phyloP scores from a whole-genome alignment of 2,797 vertebrate genomes.

The Luscinia luscinia region DNA sequence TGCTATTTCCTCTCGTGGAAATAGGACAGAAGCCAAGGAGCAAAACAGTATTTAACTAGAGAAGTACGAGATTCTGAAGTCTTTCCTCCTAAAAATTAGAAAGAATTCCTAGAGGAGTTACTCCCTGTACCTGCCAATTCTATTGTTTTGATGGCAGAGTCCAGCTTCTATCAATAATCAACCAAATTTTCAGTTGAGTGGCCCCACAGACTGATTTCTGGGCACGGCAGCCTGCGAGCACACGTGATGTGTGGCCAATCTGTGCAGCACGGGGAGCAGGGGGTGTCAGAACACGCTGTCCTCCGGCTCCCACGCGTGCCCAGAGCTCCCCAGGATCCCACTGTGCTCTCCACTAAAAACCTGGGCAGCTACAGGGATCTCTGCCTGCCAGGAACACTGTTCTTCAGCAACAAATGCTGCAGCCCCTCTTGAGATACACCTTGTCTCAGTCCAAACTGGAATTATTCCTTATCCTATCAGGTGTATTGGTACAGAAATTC shows the following conservation, averaged over 20 bases:
- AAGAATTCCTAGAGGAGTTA: not conserved
- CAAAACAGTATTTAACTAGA: not conserved
- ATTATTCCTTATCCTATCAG: not conserved
- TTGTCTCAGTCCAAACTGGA: not conserved
- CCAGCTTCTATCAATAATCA: not conserved
- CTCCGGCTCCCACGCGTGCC: accelerated
- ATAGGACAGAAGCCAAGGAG: slow-evolving; percentile 40
- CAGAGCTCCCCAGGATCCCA: not conserved
- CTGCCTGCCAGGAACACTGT: not conserved
- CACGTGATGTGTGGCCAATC: not conserved
- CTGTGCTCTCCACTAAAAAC: not conserved
- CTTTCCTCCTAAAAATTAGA: not conserved
- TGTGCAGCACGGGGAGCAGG: not conserved
- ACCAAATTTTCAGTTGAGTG: not conserved
- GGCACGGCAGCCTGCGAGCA: not conserved
- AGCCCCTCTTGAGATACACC: not conserved
- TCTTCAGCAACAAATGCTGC: not conserved
- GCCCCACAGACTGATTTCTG: not conserved
- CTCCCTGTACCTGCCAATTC: not conserved
- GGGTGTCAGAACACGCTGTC: not conserved
- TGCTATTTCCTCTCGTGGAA: slow-evolving; percentile 39
- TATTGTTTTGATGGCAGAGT: not conserved
- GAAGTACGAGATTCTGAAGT: not conserved
- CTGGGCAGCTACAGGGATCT: not conserved
- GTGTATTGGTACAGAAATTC: not conserved